A percentile compares a stretch with the other conserved stretches of the same genome.
Conservation (phyloP, 2,888 invertebrate genomes). For the Acleris literana region DNA sequence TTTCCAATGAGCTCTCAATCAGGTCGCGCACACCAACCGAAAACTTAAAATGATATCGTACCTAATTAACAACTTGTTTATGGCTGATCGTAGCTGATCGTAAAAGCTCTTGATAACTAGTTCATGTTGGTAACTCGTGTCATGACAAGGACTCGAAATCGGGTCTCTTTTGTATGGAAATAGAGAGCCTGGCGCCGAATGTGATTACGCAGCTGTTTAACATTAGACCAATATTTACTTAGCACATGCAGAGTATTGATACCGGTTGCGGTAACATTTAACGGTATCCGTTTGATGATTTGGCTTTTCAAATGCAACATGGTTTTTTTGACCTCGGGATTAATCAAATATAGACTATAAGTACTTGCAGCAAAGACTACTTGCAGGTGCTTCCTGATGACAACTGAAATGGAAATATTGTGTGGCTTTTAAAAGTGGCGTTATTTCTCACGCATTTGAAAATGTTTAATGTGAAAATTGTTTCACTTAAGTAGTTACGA, state of each 20-base stretch:
- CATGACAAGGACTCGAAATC: too few species aligned
- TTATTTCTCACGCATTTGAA: slow-evolving; percentile 33
- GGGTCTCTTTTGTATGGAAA: too few species aligned
- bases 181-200: too few species aligned
- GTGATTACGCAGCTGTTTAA: slow-evolving; percentile 14
- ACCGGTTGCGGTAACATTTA: slow-evolving; percentile 18
- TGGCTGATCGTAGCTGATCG: neutral
- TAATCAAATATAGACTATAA: too few species aligned
- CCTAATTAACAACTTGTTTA: slow-evolving; percentile 14
- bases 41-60: slow-evolving; percentile 1
- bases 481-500: slow-evolving; percentile 40
- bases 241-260: slow-evolving; percentile 4
- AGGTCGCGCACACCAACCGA: too few species aligned
- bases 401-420: too few species aligned
- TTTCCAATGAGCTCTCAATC: too few species aligned
- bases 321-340: too few species aligned
- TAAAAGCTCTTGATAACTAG: neutral
- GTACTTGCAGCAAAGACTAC: too few species aligned
- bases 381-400: too few species aligned
- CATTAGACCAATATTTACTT: slow-evolving; percentile 21
- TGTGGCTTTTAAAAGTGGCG: neutral
- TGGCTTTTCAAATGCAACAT: neutral
- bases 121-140: too few species aligned
- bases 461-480: slow-evolving; percentile 46
- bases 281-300: slow-evolving; percentile 9